phyloP scores from a whole-genome alignment of 2,888 invertebrate genomes.

The Odontothrips loti region DNA sequence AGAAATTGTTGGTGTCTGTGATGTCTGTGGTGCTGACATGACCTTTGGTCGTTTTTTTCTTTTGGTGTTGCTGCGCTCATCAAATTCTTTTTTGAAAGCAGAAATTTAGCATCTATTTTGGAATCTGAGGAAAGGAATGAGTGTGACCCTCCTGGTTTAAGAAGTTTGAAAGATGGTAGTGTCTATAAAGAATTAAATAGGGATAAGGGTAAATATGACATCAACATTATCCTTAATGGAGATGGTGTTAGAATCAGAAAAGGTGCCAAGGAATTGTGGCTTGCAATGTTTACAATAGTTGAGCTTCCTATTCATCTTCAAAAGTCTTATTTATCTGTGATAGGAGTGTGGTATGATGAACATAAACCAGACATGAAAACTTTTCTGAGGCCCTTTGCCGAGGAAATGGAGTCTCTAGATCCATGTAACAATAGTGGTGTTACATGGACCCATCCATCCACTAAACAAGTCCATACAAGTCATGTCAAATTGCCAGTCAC shows the following conservation, averaged over 20 bases:
- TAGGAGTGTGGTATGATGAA: background rate
- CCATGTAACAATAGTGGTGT: background rate
- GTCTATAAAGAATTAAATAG: background rate
- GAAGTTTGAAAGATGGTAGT: background rate
- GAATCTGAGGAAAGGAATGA: background rate
- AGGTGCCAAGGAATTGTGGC: background rate
- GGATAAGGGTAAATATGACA: background rate
- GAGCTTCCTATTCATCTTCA: background rate
- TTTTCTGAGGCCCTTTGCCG: background rate
- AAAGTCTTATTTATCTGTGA: background rate
- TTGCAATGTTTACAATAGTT: background rate
- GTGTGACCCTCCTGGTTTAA: background rate
- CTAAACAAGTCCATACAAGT: background rate
- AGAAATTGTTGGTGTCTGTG: background rate
- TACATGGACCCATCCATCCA: background rate
- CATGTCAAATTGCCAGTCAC: background rate
- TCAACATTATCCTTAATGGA: background rate
- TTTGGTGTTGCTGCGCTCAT: background rate
- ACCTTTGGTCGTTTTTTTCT: background rate
- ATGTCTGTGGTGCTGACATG: background rate
- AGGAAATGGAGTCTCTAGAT: background rate
- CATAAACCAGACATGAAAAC: background rate
- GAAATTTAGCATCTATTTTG: background rate
- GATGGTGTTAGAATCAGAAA: background rate
- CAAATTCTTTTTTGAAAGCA: background rate